Evolutionary conservation across 2,797 vertebrate genomes (phyloP).

Genomic region (Myoxocephalus aenaeus): DNA sequence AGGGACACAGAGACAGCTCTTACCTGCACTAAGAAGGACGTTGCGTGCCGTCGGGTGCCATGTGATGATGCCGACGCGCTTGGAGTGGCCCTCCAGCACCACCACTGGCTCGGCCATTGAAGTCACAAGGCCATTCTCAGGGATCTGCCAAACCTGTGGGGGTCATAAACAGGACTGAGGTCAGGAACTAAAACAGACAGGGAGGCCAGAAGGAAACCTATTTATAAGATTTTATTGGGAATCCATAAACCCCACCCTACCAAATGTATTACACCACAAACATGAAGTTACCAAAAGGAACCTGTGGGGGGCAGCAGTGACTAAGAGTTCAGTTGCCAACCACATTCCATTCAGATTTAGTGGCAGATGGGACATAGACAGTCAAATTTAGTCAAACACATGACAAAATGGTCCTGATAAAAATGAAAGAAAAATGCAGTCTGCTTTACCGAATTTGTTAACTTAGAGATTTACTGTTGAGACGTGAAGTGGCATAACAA

Average conservation of each 20-base stretch:
- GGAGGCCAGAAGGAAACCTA: background rate
- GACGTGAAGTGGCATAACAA: background rate
- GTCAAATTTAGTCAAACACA: slow-evolving; percentile 2
- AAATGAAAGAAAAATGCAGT: background rate
- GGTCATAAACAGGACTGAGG: slow-evolving; percentile 21
- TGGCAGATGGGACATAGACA: background rate
- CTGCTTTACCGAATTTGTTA: background rate
- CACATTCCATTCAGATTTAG: background rate
- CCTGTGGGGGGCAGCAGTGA: slow-evolving; percentile 76
- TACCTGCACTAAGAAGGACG: slow-evolving; percentile 96
- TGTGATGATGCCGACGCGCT: slow-evolving; percentile 94
- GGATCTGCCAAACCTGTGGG: slow-evolving; percentile 96
- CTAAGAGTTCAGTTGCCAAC: slow-evolving; percentile 10
- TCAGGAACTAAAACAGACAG: slow-evolving; percentile 1
- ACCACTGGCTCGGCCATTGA: slow-evolving; percentile 92
- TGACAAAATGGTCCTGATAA: background rate
- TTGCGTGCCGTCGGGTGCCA: slow-evolving; percentile 98
- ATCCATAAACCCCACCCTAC: background rate
- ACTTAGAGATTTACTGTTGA: background rate
- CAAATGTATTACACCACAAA: background rate
- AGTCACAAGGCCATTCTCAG: slow-evolving; percentile 92
- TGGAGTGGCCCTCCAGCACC: slow-evolving; percentile 94
- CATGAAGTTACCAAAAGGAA: slow-evolving; percentile 37
- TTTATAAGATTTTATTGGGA: background rate
- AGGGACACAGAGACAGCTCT: background rate